Evolutionary conservation across 37 sponge, comb jelly and placozoan genomes (phyloP).

Genomic region (Beroe forskalii): DNA sequence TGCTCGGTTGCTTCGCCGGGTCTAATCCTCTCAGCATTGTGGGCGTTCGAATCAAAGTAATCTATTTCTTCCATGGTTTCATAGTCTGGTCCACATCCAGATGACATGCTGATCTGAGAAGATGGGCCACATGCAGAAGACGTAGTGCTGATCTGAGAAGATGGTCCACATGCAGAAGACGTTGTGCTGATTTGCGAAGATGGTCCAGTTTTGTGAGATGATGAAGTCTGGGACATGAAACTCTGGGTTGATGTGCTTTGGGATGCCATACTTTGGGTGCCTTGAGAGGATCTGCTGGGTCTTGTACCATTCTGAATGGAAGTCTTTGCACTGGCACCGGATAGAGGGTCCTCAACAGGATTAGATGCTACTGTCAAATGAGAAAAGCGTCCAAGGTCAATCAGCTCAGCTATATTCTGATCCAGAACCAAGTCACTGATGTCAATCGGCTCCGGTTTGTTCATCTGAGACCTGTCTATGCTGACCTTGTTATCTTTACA

Average conservation of each 20-base stretch:
- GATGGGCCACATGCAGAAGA: not conserved
- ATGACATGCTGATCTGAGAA: not conserved
- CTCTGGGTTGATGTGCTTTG: not conserved
- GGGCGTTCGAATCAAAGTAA: conserved; percentile 14
- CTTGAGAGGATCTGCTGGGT: not conserved
- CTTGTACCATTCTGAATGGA: not conserved
- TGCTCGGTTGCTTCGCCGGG: not conserved
- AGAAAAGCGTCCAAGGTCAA: conserved; percentile 19
- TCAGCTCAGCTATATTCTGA: conserved; percentile 22
- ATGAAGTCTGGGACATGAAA: not conserved
- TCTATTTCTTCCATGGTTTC: not conserved
- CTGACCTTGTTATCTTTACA: not conserved
- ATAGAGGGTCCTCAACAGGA: conserved; percentile 23
- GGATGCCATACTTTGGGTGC: not conserved
- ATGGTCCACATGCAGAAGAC: not conserved
- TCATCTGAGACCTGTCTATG: conserved; percentile 13
- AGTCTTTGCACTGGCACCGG: not conserved
- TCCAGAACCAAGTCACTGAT: conserved; percentile 18
- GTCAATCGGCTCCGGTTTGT: not conserved
- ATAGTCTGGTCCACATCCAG: not conserved
- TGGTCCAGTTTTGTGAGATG: not conserved
- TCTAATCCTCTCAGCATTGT: conserved; percentile 45
- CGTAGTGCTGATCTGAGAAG: not conserved
- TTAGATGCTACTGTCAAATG: not conserved
- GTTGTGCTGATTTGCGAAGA: not conserved